phyloP scores from a whole-genome alignment of 2,888 invertebrate species.

The Lissonota sp. region DNA sequence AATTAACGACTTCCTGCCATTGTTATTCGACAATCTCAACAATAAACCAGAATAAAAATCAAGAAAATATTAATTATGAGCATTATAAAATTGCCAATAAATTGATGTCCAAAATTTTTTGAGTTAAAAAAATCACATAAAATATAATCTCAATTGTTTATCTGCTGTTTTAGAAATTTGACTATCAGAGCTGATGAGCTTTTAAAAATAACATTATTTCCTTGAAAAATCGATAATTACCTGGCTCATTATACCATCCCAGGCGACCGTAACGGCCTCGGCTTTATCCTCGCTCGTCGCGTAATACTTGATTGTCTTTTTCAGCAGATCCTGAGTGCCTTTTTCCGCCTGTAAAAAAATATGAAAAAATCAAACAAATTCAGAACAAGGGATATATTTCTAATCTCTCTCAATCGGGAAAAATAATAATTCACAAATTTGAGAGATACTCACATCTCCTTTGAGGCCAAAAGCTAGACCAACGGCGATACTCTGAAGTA shows the following conservation, averaged over 20 bases:
- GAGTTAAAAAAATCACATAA: too few species aligned
- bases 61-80: too few species aligned
- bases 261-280: constrained; percentile 88
- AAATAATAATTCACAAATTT: constrained; percentile 9
- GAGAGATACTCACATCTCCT: constrained; percentile 84
- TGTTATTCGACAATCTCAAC: too few species aligned
- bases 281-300: constrained; percentile 85
- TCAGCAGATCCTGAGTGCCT: constrained; percentile 86
- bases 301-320: constrained; percentile 86
- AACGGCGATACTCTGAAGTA: constrained; percentile 88
- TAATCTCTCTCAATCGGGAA: background rate
- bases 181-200: background rate
- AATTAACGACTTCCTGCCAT: background rate
- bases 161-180: too few species aligned
- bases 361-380: constrained; percentile 41
- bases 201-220: constrained; percentile 10
- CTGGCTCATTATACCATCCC: constrained; percentile 89
- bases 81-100: too few species aligned
- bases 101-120: too few species aligned
- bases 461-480: constrained; percentile 88
- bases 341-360: constrained; percentile 85
- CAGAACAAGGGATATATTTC: background rate
- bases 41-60: too few species aligned
- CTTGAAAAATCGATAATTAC: constrained; percentile 74
- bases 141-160: too few species aligned